Percentiles rank a stretch among this genome's conserved stretches.
These are phyloP conservation scores for Crocodylus rhombifer DNA, from an alignment of 2,797 vertebrate species.

Conservation along the genomic window DNA sequence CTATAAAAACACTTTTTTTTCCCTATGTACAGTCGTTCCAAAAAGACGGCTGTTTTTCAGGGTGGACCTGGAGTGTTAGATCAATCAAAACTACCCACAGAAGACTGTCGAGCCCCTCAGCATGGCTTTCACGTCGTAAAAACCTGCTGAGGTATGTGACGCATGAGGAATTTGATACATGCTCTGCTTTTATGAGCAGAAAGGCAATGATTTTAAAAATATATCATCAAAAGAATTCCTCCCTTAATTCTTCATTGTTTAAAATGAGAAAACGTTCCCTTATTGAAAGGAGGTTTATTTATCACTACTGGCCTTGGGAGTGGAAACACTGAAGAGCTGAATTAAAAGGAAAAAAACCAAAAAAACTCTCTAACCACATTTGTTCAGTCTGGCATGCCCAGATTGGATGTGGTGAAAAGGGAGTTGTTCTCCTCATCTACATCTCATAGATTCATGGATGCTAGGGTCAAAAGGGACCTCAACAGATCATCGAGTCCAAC, in stretches of 20 bases:
- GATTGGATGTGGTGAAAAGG: too few species aligned
- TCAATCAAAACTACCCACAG: not conserved
- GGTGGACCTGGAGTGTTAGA: not conserved
- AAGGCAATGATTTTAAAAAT: not conserved
- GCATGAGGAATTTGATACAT: not conserved
- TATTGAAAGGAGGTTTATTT: not conserved
- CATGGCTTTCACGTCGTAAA: not conserved
- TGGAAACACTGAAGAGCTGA: too few species aligned
- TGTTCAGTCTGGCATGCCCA: too few species aligned
- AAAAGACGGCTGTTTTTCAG: not conserved
- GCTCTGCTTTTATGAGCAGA: fast-evolving
- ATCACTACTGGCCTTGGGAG: fast-evolving
- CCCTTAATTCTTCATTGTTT: not conserved
- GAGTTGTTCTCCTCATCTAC: too few species aligned
- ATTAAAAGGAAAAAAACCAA: too few species aligned
- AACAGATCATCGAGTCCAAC: too few species aligned
- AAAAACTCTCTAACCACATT: too few species aligned
- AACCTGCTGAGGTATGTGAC: not conserved
- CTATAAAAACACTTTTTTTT: too few species aligned
- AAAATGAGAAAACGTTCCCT: not conserved
- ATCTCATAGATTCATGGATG: too few species aligned
- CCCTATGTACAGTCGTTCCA: too few species aligned
- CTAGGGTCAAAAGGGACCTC: too few species aligned
- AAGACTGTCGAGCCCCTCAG: not conserved
- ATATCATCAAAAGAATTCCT: not conserved